Conservation (phyloP, 2,113 vertebrate species). For the Pangasianodon gigas region DNA sequence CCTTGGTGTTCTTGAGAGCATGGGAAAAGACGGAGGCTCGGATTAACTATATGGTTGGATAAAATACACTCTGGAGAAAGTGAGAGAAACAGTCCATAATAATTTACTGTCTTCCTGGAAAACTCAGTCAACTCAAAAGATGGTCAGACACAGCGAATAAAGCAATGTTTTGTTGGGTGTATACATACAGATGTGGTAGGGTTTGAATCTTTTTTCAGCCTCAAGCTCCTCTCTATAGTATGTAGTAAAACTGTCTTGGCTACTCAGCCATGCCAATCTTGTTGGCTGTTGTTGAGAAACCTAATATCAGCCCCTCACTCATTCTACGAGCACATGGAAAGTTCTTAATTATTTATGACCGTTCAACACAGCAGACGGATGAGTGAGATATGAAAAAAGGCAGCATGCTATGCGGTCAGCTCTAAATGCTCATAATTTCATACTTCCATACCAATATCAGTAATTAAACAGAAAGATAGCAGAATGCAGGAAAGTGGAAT, state of each 20-base stretch:
- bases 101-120: conserved; percentile 9
- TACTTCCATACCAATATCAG: not conserved
- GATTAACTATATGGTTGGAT: conserved; percentile 42
- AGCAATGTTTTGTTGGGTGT: not conserved
- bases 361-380: conserved; percentile 16
- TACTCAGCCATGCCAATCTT: conserved; percentile 4
- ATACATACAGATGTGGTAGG: not conserved
- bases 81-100: conserved; percentile 12
- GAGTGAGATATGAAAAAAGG: conserved; percentile 11
- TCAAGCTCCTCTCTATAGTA: not conserved
- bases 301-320: conserved; percentile 21
- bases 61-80: conserved; percentile 42
- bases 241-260: conserved; percentile 30
- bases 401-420: not conserved
- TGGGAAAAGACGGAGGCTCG: conserved; percentile 41
- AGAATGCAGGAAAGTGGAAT: conserved; percentile 19
- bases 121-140: not conserved
- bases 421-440: conserved; percentile 12
- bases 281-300: conserved; percentile 44
- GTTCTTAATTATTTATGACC: conserved; percentile 50
- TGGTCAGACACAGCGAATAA: not conserved
- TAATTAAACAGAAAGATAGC: not conserved
- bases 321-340: conserved; percentile 37
- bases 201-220: not conserved
- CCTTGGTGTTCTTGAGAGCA: conserved; percentile 34